phyloP scores from a whole-genome alignment of 2,113 vertebrate species.

The Apodemus sylvaticus region DNA sequence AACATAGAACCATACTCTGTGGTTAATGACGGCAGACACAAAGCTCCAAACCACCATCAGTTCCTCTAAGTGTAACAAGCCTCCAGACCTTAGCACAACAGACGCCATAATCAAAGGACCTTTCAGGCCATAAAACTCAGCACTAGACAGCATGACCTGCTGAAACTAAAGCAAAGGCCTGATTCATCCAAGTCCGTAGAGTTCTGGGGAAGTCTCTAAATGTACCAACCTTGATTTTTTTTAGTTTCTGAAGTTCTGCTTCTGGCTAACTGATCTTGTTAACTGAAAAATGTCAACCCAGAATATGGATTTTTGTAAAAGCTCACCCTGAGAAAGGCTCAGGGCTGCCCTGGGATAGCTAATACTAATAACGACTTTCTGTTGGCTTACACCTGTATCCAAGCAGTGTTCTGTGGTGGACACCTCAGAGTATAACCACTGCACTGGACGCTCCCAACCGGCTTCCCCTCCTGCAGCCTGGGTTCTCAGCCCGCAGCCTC shows the following conservation, averaged over 20 bases:
- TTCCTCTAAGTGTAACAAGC: not conserved
- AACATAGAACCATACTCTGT: not conserved
- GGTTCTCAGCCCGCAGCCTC: not conserved
- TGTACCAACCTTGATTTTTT: not conserved
- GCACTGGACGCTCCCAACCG: not conserved
- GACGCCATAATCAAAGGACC: not conserved
- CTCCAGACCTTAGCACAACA: not conserved
- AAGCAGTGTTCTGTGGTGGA: too few relatives aligned
- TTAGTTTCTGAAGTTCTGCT: not conserved
- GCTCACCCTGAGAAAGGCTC: not conserved
- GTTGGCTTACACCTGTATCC: not conserved
- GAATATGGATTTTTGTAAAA: not conserved
- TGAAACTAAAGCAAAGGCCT: not conserved
- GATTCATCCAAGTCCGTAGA: not conserved
- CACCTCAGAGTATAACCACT: not conserved
- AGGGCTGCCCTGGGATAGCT: not conserved
- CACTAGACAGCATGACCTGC: not conserved
- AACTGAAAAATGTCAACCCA: not conserved
- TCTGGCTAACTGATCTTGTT: not conserved
- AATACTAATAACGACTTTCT: not conserved
- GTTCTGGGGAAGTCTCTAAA: not conserved
- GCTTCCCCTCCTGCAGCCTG: too few relatives aligned
- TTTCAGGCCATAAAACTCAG: not conserved
- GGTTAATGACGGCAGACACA: not conserved
- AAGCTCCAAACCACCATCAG: not conserved